Conservation (phyloP, 2,888 invertebrate genomes). For the Sphinx pinastri region DNA sequence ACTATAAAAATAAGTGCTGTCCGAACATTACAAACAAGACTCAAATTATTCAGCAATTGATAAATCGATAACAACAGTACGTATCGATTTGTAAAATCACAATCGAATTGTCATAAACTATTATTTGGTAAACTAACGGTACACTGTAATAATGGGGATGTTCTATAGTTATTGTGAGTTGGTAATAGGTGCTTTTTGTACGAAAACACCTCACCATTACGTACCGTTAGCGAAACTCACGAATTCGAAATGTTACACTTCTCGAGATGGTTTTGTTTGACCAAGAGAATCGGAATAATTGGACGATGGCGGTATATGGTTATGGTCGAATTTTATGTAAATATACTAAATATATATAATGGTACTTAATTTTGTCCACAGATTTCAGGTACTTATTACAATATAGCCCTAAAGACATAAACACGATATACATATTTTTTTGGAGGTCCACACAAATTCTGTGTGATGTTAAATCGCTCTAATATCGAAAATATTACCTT, state of each 20-base stretch:
- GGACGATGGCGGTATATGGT: constrained; percentile 1
- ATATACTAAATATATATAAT: background rate
- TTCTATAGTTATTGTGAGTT: constrained; percentile 41
- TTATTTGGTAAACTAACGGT: constrained; percentile 42
- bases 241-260: constrained; percentile 38
- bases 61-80: constrained; percentile 28
- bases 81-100: constrained; percentile 28
- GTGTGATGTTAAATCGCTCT: too few relatives aligned
- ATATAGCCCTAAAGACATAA: too few relatives aligned
- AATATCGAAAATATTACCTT: too few relatives aligned
- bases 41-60: constrained; percentile 21
- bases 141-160: constrained; percentile 35
- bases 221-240: constrained; percentile 42
- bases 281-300: constrained; percentile 22
- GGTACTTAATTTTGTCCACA: background rate
- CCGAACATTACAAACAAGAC: background rate
- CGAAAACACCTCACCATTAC: constrained; percentile 43
- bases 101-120: constrained; percentile 36
- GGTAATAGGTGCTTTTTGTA: constrained; percentile 37
- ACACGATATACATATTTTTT: too few relatives aligned
- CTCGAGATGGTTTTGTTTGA: constrained; percentile 24
- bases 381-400: too few relatives aligned
- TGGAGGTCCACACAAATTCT: too few relatives aligned
- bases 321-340: background rate
- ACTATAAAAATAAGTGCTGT: background rate